These are phyloP conservation scores for Torymus texanus DNA, from an alignment of 2,888 invertebrate species.

Conservation along the genomic window DNA sequence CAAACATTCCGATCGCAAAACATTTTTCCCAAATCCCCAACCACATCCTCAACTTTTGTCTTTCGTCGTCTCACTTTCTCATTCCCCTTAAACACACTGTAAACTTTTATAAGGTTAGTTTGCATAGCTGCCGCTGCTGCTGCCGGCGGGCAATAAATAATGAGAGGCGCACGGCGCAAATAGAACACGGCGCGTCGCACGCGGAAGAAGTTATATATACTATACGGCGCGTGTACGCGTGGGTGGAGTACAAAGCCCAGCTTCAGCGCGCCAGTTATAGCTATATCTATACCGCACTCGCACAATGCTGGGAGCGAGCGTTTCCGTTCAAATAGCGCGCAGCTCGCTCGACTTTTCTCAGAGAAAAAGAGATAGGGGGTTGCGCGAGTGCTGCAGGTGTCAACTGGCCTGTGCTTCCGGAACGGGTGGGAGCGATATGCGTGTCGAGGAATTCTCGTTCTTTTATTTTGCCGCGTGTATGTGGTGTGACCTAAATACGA, in stretches of 20 bases:
- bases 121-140: slow-evolving; percentile 50
- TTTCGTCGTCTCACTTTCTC: slow-evolving; percentile 11
- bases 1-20: too few relatives aligned
- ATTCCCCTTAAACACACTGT: not conserved
- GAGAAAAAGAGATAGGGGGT: not conserved
- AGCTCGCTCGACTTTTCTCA: slow-evolving; percentile 63
- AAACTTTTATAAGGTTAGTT: slow-evolving; percentile 51
- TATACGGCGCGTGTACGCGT: slow-evolving; percentile 1
- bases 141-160: slow-evolving; percentile 55
- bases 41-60: slow-evolving; percentile 8
- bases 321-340: slow-evolving; percentile 71
- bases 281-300: not conserved
- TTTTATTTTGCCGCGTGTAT: too few relatives aligned
- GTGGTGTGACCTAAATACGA: too few relatives aligned
- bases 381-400: slow-evolving; percentile 63
- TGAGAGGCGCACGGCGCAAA: slow-evolving; percentile 51
- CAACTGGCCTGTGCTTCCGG: slow-evolving; percentile 68
- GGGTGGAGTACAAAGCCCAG: slow-evolving; percentile 65
- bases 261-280: slow-evolving; percentile 48
- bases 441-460: too few relatives aligned
- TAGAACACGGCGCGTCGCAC: slow-evolving; percentile 52
- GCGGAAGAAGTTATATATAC: slow-evolving; percentile 47
- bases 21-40: slow-evolving; percentile 10
- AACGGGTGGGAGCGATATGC: slow-evolving; percentile 41
- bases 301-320: slow-evolving; percentile 70